Evolutionary conservation across 1,140 invertebrate species (phyloP), one percentile per base, ranked within the genome.

Genomic region (Caerostris darwini): DNA sequence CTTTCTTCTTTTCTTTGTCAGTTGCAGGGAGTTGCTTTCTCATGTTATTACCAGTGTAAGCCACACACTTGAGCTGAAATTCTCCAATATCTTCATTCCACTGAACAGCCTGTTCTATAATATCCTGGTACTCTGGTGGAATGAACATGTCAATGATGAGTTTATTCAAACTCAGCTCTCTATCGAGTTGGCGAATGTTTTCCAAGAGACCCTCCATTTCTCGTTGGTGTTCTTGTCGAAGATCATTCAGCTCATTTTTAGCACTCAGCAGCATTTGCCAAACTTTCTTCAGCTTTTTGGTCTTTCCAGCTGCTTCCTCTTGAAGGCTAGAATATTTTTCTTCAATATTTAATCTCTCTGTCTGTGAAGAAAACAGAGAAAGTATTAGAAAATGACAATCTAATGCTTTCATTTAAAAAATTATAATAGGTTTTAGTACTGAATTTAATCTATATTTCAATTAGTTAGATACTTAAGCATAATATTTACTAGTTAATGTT

Each of bases 31-130:
- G 86, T 54, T 95, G 95, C 53, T 94, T 94, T 56, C 94, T 96
- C 98, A 99, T 99, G 96, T 99, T 99, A 96, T 99, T 99, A 0
- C 99, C 99, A 17, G 99, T 99, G 96, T 99, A 99, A 1, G 99
- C 99, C 3, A 99, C 98, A 96, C 99, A 99, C 56, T 98, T 98
- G 12, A 99, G 97, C 96, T 99, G 99, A 98, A 99, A 99, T 96
- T 99, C 99, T 19, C 99, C 99, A 83, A 99, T 99, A 95, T 99
- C 99, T 96, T 99, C 99, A 96, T 99, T 99, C 98, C 99, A 99
- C 95, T 98, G 97, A 17, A 99, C 98, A 96, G 99, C 98, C 95
- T 98, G 97, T 95, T 99, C 98, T 94, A 99, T 98, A 96, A 99
- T 97, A 92, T 98, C 98, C 97, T 98, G 97, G 96, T 99, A 99